These are phyloP conservation scores for mouse (Mus musculus) DNA, from an alignment of 2,113 vertebrate species.

Conservation along the genomic window DNA sequence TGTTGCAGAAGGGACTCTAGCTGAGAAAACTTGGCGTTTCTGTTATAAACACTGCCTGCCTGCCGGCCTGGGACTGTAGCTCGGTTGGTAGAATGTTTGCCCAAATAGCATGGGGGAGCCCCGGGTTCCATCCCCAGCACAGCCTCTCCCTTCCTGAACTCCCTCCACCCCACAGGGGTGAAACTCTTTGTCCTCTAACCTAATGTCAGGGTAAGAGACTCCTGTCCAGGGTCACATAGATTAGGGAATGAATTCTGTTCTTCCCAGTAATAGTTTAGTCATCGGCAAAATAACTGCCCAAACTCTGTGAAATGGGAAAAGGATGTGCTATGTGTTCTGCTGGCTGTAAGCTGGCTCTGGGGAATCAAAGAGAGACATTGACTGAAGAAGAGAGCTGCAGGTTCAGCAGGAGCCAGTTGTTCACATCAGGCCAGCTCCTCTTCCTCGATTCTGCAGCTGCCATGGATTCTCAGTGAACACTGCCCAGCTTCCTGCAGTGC, in stretches of 20 bases:
- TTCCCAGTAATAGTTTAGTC: neutral
- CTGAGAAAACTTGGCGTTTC: neutral
- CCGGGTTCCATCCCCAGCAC: neutral
- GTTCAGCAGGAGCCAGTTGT: neutral
- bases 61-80: neutral
- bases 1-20: neutral
- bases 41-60: neutral
- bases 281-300: neutral
- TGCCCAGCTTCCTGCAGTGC: too few species aligned
- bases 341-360: neutral
- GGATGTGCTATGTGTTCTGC: neutral
- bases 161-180: neutral
- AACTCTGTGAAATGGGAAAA: neutral
- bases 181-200: neutral
- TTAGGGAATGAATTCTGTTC: neutral
- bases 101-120: neutral
- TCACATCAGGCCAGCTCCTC: rapidly evolving
- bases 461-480: neutral
- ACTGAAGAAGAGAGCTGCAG: conserved; percentile 8
- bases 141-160: neutral
- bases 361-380: neutral
- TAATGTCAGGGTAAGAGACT: rapidly evolving
- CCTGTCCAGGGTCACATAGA: too few species aligned
- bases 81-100: neutral
- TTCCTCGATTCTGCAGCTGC: neutral